Evolutionary conservation across 2,888 invertebrate species (phyloP), one percentile per base, ranked within the genome.

Genomic region (Cabera pusaria): DNA sequence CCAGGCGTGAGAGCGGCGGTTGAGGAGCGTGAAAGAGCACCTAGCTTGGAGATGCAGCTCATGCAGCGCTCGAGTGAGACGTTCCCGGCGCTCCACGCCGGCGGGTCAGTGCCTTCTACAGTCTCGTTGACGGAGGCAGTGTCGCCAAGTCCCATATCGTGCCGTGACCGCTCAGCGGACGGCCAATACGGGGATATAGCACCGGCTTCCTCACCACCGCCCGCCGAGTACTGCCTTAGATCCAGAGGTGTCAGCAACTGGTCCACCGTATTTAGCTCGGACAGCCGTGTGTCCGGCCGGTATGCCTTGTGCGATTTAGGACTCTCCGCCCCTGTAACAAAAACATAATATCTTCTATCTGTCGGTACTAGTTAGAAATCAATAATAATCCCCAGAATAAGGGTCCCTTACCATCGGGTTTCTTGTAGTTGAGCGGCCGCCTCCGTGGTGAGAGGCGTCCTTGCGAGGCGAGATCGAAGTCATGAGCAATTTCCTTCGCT

Each of bases 1-100:
- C 88, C 86, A 0, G 90, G 90, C 1, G 90, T 90, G 32, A 87
- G 76, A 19, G 88, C 90, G 0, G 90, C 92, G 3, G 91, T 92
- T 17, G 92, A 91, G 6, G 93, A 93, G 22, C 94, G 90, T 0
- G 94, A 93, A 78, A 94, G 87, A 0, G 93, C 93, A 8, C 95
- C 95, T 12, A 95, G 84, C 75, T 95, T 94, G 42, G 94, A 93
- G 66, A 95, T 95, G 71, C 95, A 95, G 67, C 94, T 95, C 81
- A 93, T 91, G 69, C 95, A 95, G 25, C 93, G 78, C 58, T 92
- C 92, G 5, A 92, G 64, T 17, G 77, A 70, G 7, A 80, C 77
- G 26, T 49, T 90, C 74, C 92, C 91, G 1, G 64, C 64, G 5
- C 56, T 32, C 39, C 33, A 27, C 6, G 76, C 69, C 53, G 53